Conservation (phyloP, 2,888 invertebrate species). For the Copidosoma aretas region DNA sequence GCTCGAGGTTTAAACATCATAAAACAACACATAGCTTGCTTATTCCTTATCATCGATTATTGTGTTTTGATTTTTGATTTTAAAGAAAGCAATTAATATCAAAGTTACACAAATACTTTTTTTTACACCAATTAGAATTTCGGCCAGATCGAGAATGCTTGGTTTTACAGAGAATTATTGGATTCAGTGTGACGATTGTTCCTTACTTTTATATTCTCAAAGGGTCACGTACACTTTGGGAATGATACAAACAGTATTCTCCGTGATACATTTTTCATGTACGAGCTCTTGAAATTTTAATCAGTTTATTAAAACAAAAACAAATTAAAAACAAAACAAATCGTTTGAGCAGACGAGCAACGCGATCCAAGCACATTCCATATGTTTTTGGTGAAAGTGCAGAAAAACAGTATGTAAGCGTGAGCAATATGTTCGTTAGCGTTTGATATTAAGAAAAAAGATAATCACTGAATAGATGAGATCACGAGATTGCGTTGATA, state of each 20-base stretch:
- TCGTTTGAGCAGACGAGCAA: conserved; percentile 39
- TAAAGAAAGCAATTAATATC: too few relatives aligned
- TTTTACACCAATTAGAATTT: background rate
- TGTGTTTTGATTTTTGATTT: too few relatives aligned
- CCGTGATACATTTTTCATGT: background rate
- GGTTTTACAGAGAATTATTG: too few relatives aligned
- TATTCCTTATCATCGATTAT: background rate
- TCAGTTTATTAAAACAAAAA: background rate
- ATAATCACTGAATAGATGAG: conserved; percentile 32
- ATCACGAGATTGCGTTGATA: conserved; percentile 43
- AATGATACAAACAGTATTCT: conserved; percentile 17
- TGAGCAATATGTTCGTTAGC: conserved; percentile 53
- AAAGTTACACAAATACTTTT: too few relatives aligned
- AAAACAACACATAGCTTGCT: too few relatives aligned
- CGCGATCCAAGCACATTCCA: conserved; percentile 55
- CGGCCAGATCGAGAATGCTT: too few relatives aligned
- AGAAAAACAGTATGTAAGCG: conserved; percentile 21
- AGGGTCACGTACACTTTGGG: too few relatives aligned
- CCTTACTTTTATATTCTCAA: too few relatives aligned
- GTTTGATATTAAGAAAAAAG: conserved; percentile 46
- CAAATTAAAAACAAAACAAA: conserved; percentile 1
- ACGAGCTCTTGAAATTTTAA: too few relatives aligned
- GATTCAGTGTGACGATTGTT: too few relatives aligned
- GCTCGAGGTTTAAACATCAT: background rate
- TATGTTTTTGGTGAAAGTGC: conserved; percentile 42